Percentiles rank a stretch among this genome's conserved stretches.
These are phyloP conservation scores for Allophyes oxyacanthae DNA, from an alignment of 2,888 invertebrate species.

Conservation along the genomic window DNA sequence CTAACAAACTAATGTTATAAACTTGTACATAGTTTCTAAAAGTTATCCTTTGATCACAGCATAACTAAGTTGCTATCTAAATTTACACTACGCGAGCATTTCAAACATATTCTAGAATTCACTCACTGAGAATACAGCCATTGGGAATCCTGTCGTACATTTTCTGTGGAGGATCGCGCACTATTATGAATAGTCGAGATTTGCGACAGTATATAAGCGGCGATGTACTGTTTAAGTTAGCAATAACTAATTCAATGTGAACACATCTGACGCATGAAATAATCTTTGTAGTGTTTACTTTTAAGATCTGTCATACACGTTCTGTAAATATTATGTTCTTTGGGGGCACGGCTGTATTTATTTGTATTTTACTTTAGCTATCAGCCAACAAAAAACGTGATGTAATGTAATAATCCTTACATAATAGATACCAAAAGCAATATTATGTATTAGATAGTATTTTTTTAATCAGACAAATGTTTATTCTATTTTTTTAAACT, in stretches of 20 bases:
- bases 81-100: background rate
- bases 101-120: constrained; percentile 14
- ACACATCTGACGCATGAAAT: constrained; percentile 50
- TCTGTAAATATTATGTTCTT: constrained; percentile 45
- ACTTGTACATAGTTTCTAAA: constrained; percentile 14
- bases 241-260: constrained; percentile 40
- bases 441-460: too few species aligned
- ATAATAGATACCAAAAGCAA: too few species aligned
- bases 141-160: constrained; percentile 52
- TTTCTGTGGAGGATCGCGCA: constrained; percentile 29
- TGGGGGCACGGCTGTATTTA: constrained; percentile 50
- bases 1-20: constrained; percentile 20
- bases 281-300: constrained; percentile 39
- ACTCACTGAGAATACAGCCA: constrained; percentile 52
- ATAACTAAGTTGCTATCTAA: constrained; percentile 6
- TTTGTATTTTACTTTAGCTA: constrained; percentile 33
- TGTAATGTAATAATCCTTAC: background rate
- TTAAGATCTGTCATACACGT: constrained; percentile 33
- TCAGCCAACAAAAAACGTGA: background rate
- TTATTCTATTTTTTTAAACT: too few species aligned
- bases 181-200: constrained; percentile 25
- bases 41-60: constrained; percentile 27
- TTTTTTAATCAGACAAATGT: too few species aligned
- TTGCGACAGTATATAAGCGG: constrained; percentile 41
- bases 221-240: constrained; percentile 14